These are phyloP conservation scores for Cyprinodon brontotheroides DNA, from an alignment of 2,113 vertebrate species.

Conservation along the genomic window DNA sequence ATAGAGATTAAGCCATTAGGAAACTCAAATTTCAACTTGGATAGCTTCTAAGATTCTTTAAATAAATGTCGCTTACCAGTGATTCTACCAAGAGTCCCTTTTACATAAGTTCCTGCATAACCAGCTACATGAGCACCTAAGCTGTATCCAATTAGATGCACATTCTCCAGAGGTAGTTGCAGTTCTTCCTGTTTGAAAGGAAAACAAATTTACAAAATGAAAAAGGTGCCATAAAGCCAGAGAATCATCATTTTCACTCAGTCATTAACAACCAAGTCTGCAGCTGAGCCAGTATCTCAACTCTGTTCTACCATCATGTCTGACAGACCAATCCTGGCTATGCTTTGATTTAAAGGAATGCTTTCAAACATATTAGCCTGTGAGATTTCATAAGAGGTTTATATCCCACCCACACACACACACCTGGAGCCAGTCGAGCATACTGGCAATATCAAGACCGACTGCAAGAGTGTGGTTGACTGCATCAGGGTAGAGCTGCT, in stretches of 20 bases:
- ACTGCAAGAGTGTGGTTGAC: constrained; percentile 86
- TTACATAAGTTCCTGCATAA: constrained; percentile 86
- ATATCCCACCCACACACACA: constrained; percentile 29
- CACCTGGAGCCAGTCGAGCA: constrained; percentile 92
- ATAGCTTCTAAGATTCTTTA: background rate
- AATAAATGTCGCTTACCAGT: constrained; percentile 80
- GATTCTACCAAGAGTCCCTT: constrained; percentile 89
- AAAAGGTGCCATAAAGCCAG: constrained; percentile 40
- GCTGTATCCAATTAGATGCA: constrained; percentile 96
- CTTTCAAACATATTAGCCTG: too few species aligned
- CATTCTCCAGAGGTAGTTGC: constrained; percentile 80
- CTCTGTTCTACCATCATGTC: background rate
- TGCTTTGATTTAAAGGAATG: background rate
- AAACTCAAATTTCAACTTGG: background rate
- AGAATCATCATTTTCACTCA: constrained; percentile 31
- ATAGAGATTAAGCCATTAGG: background rate
- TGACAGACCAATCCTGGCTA: background rate
- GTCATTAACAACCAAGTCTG: constrained; percentile 6
- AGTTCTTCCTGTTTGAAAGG: constrained; percentile 80
- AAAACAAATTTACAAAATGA: constrained; percentile 10
- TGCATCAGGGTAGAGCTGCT: constrained; percentile 88
- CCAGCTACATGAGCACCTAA: constrained; percentile 94
- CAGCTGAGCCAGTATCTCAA: constrained; percentile 31
- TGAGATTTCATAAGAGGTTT: background rate
- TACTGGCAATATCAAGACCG: constrained; percentile 80